Evolutionary conservation across 2,797 vertebrate genomes (phyloP).

Genomic region (Microctenopoma steveboyesi): DNA sequence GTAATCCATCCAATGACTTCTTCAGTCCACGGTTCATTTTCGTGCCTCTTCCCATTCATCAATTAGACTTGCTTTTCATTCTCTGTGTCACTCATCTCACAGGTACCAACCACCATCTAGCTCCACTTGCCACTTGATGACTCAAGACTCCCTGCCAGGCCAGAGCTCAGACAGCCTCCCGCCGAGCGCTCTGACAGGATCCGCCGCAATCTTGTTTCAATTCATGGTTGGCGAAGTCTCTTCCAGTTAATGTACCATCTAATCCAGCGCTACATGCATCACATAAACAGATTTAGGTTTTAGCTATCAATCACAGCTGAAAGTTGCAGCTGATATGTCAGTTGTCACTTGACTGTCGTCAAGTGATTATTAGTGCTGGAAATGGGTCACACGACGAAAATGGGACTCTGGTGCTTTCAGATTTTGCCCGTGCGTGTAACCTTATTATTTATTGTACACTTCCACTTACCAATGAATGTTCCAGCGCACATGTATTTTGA

Average conservation of each 20-base stretch:
- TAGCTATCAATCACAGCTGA: slow-evolving; percentile 1
- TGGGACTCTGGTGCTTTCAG: neutral
- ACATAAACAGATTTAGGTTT: slow-evolving; percentile 13
- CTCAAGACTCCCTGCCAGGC: neutral
- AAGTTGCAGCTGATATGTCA: neutral
- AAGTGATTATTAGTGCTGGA: slow-evolving; percentile 7
- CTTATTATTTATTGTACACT: neutral
- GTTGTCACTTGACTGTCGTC: slow-evolving; percentile 5
- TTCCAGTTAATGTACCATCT: neutral
- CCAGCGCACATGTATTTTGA: slow-evolving; percentile 9
- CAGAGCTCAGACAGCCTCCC: neutral
- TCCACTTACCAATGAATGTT: slow-evolving; percentile 4
- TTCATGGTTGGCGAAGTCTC: slow-evolving; percentile 5
- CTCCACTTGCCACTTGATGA: slow-evolving; percentile 27
- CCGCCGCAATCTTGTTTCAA: neutral
- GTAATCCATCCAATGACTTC: neutral
- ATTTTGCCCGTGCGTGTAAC: neutral
- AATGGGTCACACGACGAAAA: slow-evolving; percentile 3
- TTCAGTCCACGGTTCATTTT: neutral
- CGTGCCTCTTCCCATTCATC: slow-evolving; percentile 1
- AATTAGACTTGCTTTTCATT: slow-evolving; percentile 21
- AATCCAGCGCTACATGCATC: neutral
- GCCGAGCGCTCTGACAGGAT: slow-evolving; percentile 25
- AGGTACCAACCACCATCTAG: neutral
- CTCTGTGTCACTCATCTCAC: neutral